Base-by-base conservation (phyloP, 2,888 invertebrate genomes). In the Dexiosoma caninum region DNA sequence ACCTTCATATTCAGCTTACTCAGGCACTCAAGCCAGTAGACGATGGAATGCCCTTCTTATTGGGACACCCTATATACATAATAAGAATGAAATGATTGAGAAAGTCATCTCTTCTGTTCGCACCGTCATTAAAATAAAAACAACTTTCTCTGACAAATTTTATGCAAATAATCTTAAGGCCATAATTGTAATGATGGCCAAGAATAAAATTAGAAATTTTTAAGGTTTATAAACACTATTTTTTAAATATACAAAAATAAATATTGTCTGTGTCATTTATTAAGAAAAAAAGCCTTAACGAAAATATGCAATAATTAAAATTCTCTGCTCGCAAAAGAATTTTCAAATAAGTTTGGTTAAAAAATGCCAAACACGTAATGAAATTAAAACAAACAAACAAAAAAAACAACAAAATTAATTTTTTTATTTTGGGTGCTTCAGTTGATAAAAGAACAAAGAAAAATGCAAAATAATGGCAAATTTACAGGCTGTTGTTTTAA, bases 111-210 rank as follows among this genome's bases (percentile, higher is more conserved):
- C 27, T 23, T 51, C 37, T 51, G 23, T 35, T 32, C 16, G 8
- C 6, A 2, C 30, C 16, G 9, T 27, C 6, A 27, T 5, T 1
- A 27, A 8, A 35, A 16, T 8, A 53, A 51, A 19, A 69, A 32
- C 6, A 57, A 57, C 69, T 69, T 69, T 69, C 69, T 66, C 66
- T 53, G 27, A 3, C 37, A 40, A 40, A 66, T 30, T 27, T 27
- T 8, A 51, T 49, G 14, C 16, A 66, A 51, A 51, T 51, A 10
- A 21, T 16, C 37, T 66, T 66, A 27, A 16, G 12, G 35, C 53
- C 44, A 23, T 46, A 46, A 55, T 14, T 44, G 12, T 10, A 12
- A 7, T 57, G 7, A 16, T 69, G 32, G 32, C 5, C 57, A 35
- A 27, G 35, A 35, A 70, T 27, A 37, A 37, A 46, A 37, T 57